Base-by-base conservation (phyloP, 2,797 vertebrate genomes). In the Pelochelys cantorii region DNA sequence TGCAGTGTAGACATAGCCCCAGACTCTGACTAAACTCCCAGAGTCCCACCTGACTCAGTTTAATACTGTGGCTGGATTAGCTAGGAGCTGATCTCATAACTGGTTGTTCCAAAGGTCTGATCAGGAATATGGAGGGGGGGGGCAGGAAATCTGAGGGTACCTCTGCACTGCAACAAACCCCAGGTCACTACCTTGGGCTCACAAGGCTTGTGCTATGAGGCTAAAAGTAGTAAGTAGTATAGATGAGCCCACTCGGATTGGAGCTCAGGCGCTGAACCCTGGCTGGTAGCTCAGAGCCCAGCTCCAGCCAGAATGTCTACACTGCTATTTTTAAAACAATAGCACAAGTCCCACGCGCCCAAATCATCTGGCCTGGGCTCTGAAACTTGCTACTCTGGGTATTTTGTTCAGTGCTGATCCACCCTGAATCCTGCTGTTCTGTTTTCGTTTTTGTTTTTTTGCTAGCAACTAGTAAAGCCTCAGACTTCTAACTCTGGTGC, bases 371-470 rank as follows among this genome's bases (percentile, higher is more conserved):
- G 7, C 31, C n/a, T 34, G n/a, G 5, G 31, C 65, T 34, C n/a
- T 34, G n/a, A 68, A 34, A 68, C 18, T 68, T 34, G 18, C 65
- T 34, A 2, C n/a, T 34, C 31, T 68, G 65, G 65, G 65, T 20
- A 4, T 68, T 48, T 48, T 68, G 18, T 68, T 34, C 17, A 14
- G n/a, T 31, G 17, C 17, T 62, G 59, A 48, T 8, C 42, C 42
- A 48, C 42, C 7, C 59, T 29, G 59, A 29, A 29, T 11, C 59
- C 27, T 62, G 27, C 22, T 34, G 11, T 18, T 68, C n/a, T 68
- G 29, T 59, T 88, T 81, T 56, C 68, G 81, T 57, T 68, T 71
- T 68, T 81, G 23, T 52, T 81, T 27, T 15, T 79, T 85, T 81
- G 54, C 71, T 78, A n/a, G 18, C 81, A 37, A 54, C 11, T 68